Evolutionary conservation across 2,113 vertebrate genomes (phyloP).

Genomic region (cattle (Bos taurus)): ARS-UCD2.0 NC_037343.1:63134001-63134500

Average conservation of each 20-base stretch:
- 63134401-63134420: no score
- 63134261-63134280: not conserved
- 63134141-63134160: not conserved
- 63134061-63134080: not conserved
- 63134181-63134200: not conserved
- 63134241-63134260: not conserved
- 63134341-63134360: not conserved
- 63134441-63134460: no score
- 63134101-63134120: not conserved
- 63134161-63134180: not conserved
- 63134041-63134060: not conserved
- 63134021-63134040: not conserved
- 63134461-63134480: no score
- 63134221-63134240: not conserved
- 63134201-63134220: not conserved
- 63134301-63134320: not conserved
- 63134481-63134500: no score
- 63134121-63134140: not conserved
- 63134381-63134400: no score
- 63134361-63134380: not conserved
- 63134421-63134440: no score
- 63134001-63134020: not conserved
- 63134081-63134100: not conserved
- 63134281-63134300: not conserved
- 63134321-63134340: not conserved